Evolutionary conservation across 1,140 invertebrate species (phyloP), one percentile per base, ranked within the genome.

Genomic region (Hyphantria cunea): DNA sequence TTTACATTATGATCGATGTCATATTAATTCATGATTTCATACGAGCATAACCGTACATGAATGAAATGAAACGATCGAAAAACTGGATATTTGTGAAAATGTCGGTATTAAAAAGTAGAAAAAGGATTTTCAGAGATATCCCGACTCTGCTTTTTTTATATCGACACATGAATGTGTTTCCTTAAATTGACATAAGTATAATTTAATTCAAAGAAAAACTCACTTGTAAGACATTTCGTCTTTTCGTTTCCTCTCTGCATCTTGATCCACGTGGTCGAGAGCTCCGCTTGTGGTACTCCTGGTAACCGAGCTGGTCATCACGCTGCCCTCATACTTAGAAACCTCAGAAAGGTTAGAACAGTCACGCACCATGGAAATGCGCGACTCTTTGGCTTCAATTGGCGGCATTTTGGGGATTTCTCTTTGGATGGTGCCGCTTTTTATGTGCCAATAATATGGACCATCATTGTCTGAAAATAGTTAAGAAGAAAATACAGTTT

Each of bases 391-490:
- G 6, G 82, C 83, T 33, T 90, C 86, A 3, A 83, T 67, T 5
- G 88, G 82, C 37, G 84, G 82, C 78, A 88, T 84, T 53, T 81
- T 82, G 4, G 97, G 97, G 50, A 95, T 93, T 84, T 99, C 97
- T 50, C 98, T 93, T 82, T 99, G 98, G 76, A 99, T 99, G 0
- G 97, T 99, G 8, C 98, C 98, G 82, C 97, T 98, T 89, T 98
- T 98, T 76, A 99, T 98, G 91, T 99, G 98, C 98, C 98, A 99
- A 87, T 98, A 99, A 89, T 99, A 99, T 1, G 97, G 95, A 10
- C 97, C 97, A 84, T 96, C 95, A 76, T 96, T 96, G 92, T 98
- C 97, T 97, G 91, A 11, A 70, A 33, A 42, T 39, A 10, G n/a
- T 2, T 1, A 39, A 39, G 7, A 39, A 10, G 0, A 39, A 39